phyloP scores from a whole-genome alignment of 1,140 invertebrate genomes.

The Drosophila tropicalis region DNA sequence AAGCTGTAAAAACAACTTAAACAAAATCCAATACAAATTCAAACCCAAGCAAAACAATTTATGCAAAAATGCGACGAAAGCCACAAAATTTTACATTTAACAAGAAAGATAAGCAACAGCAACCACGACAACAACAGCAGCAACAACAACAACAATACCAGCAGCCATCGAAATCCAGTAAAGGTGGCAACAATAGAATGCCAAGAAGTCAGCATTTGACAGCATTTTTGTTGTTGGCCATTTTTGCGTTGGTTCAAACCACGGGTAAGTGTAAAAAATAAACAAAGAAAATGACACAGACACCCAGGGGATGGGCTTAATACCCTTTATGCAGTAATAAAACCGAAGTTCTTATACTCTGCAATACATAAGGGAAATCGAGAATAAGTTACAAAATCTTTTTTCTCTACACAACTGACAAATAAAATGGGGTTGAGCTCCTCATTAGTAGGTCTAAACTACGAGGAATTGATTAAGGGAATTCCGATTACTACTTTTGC shows the following conservation, averaged over 20 bases:
- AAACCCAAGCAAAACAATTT: conserved; percentile 45
- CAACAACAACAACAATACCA: conserved; percentile 35
- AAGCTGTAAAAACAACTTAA: conserved; percentile 29
- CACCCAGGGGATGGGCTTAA: background rate
- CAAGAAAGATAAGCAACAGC: conserved; percentile 39
- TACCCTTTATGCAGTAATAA: background rate
- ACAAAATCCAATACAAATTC: conserved; percentile 34
- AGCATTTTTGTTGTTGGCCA: conserved; percentile 41
- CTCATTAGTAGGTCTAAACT: no score
- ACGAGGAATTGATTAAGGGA: no score
- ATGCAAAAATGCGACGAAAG: conserved; percentile 79
- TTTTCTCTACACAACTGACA: no score
- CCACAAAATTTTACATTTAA: conserved; percentile 61
- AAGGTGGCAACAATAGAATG: conserved; percentile 57
- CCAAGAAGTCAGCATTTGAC: conserved; percentile 60
- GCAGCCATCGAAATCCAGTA: background rate
- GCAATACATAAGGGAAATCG: no score
- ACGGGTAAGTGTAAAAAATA: conserved; percentile 52
- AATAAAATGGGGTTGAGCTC: no score
- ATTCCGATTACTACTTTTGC: no score
- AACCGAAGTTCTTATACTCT: background rate
- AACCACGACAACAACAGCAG: conserved; percentile 27
- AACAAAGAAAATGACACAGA: background rate
- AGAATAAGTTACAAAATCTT: no score
- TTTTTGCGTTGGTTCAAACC: conserved; percentile 57